Evolutionary conservation across 2,888 invertebrate species (phyloP).

Genomic region (Acleris literana): DNA sequence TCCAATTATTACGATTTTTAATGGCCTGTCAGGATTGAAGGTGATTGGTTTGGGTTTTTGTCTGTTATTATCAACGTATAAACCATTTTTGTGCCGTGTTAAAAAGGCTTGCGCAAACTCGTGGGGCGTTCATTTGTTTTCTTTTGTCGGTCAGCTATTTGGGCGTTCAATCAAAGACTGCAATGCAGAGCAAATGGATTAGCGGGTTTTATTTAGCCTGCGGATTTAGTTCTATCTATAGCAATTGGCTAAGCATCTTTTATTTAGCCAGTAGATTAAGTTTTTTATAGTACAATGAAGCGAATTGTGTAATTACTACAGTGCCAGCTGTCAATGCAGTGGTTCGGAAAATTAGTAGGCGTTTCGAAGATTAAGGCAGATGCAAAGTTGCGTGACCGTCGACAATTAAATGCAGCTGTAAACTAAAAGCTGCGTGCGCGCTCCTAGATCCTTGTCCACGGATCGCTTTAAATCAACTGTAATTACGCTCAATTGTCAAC

Average conservation of each 20-base stretch:
- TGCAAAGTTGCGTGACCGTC: constrained; percentile 34
- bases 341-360: constrained; percentile 35
- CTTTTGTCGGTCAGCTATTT: constrained; percentile 24
- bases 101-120: constrained; percentile 33
- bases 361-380: constrained; percentile 34
- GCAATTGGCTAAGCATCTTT: constrained; percentile 11
- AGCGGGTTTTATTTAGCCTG: constrained; percentile 1
- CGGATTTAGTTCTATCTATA: constrained; percentile 4
- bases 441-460: constrained; percentile 21
- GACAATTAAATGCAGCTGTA: constrained; percentile 36
- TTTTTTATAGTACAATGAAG: neutral
- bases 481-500: constrained; percentile 26
- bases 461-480: constrained; percentile 25
- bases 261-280: neutral
- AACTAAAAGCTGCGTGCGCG: constrained; percentile 30
- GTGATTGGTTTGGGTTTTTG: constrained; percentile 57
- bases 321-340: constrained; percentile 31
- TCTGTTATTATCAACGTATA: constrained; percentile 53
- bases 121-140: constrained; percentile 27
- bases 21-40: constrained; percentile 51
- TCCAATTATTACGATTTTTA: constrained; percentile 71
- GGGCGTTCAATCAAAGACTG: constrained; percentile 6
- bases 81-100: constrained; percentile 40
- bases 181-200: constrained; percentile 10
- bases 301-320: constrained; percentile 20